phyloP scores from a whole-genome alignment of 2,797 vertebrate species.

The Morelia viridis region DNA sequence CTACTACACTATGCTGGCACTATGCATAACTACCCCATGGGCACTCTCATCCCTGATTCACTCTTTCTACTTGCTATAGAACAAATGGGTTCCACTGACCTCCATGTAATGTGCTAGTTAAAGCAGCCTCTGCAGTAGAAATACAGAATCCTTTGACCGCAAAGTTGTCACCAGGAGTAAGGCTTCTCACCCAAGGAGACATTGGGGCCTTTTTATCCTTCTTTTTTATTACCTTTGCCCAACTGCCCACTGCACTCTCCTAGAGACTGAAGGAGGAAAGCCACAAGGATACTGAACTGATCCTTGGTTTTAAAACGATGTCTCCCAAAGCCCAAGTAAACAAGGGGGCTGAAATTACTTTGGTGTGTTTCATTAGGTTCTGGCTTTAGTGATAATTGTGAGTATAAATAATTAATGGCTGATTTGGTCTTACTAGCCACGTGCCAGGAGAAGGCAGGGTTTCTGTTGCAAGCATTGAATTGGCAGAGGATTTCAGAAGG shows the following conservation, averaged over 20 bases:
- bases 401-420: neutral
- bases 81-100: neutral
- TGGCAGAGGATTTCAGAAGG: neutral
- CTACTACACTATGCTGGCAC: neutral
- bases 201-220: no score
- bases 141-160: neutral
- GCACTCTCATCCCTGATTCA: neutral
- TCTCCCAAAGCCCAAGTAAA: neutral
- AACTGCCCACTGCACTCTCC: neutral
- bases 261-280: neutral
- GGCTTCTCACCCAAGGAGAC: neutral
- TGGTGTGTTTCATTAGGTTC: constrained; percentile 20
- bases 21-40: neutral
- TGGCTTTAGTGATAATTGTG: constrained; percentile 12
- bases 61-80: neutral
- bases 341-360: constrained; percentile 20
- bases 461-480: neutral
- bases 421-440: constrained; percentile 11
- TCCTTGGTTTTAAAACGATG: constrained; percentile 18
- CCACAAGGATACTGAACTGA: neutral
- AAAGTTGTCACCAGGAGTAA: neutral
- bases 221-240: no score
- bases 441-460: constrained; percentile 5
- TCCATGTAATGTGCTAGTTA: neutral
- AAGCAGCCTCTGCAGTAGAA: neutral